A percentile compares a stretch with the other conserved stretches of the same genome.
These are phyloP conservation scores for Zalophus californianus DNA, from an alignment of 2,797 vertebrate genomes.

Conservation along the genomic window DNA sequence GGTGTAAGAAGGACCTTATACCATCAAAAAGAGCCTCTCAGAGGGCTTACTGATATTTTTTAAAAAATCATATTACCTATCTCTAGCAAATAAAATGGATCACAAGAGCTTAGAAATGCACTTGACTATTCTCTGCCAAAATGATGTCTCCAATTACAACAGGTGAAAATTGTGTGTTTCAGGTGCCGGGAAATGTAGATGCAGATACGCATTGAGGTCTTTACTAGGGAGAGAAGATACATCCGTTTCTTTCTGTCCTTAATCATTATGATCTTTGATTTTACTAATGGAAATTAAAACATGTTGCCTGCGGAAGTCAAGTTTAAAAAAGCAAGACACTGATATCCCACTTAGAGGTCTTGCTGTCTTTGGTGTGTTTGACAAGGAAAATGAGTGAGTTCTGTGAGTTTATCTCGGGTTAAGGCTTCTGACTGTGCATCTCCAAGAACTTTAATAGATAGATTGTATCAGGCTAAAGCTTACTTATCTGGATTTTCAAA, in stretches of 20 bases:
- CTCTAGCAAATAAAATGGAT: not conserved
- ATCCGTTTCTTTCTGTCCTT: not conserved
- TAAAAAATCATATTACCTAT: fast-evolving
- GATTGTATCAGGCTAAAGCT: not conserved
- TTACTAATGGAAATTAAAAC: not conserved
- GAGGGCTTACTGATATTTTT: not conserved
- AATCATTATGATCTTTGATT: not conserved
- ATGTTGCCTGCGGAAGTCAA: not conserved
- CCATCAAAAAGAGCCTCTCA: fast-evolving
- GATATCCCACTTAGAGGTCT: not conserved
- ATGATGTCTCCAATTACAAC: fast-evolving
- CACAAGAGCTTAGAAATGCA: not conserved
- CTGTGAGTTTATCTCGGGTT: not conserved
- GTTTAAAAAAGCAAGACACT: fast-evolving
- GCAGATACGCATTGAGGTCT: fast-evolving
- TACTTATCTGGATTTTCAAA: slow-evolving; percentile 38
- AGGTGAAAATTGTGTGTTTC: fast-evolving
- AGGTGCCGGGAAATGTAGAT: too few species aligned
- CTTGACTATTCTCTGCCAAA: fast-evolving
- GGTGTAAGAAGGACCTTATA: fast-evolving
- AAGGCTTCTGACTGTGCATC: not conserved
- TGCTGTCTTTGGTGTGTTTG: not conserved
- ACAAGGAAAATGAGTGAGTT: not conserved
- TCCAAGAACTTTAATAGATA: not conserved
- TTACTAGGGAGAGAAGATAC: not conserved